These are phyloP conservation scores for Rhinophrynus dorsalis DNA, from an alignment of 2,797 vertebrate genomes.

Conservation along the genomic window DNA sequence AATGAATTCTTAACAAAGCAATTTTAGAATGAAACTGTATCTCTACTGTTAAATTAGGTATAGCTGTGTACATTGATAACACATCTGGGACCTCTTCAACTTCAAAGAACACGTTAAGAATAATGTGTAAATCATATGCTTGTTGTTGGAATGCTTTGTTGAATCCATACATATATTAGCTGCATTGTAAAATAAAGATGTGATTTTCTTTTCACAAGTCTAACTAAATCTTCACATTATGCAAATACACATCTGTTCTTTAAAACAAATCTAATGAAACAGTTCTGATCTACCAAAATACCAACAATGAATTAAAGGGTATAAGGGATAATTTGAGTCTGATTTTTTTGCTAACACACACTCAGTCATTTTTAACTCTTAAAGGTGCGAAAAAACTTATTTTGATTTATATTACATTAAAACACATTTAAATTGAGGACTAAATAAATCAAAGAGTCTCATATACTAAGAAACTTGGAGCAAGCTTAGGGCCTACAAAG, in stretches of 20 bases:
- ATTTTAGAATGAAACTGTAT: slow-evolving; percentile 33
- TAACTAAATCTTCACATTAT: slow-evolving; percentile 65
- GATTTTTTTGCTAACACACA: slow-evolving; percentile 19
- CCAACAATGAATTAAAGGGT: slow-evolving; percentile 52
- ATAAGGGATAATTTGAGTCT: slow-evolving; percentile 51
- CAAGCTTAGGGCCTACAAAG: too few species aligned
- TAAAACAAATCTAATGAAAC: slow-evolving; percentile 59
- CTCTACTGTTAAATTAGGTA: slow-evolving; percentile 55
- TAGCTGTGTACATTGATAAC: slow-evolving; percentile 53
- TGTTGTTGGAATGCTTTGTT: slow-evolving; percentile 59
- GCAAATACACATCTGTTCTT: slow-evolving; percentile 68
- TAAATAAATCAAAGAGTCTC: not conserved
- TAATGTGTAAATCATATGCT: slow-evolving; percentile 59
- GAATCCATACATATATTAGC: slow-evolving; percentile 61
- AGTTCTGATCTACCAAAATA: slow-evolving; percentile 54
- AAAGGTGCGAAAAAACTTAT: not conserved
- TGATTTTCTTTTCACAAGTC: slow-evolving; percentile 62
- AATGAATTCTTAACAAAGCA: slow-evolving; percentile 52
- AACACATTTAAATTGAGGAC: not conserved
- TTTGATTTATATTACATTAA: not conserved
- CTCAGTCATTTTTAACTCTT: slow-evolving; percentile 6
- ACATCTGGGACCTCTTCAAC: slow-evolving; percentile 50
- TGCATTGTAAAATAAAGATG: slow-evolving; percentile 57
- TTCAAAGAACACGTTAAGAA: slow-evolving; percentile 52
- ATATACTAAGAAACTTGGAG: too few species aligned